phyloP scores from a whole-genome alignment of 2,797 vertebrate genomes.

The Molossus alvarezi region DNA sequence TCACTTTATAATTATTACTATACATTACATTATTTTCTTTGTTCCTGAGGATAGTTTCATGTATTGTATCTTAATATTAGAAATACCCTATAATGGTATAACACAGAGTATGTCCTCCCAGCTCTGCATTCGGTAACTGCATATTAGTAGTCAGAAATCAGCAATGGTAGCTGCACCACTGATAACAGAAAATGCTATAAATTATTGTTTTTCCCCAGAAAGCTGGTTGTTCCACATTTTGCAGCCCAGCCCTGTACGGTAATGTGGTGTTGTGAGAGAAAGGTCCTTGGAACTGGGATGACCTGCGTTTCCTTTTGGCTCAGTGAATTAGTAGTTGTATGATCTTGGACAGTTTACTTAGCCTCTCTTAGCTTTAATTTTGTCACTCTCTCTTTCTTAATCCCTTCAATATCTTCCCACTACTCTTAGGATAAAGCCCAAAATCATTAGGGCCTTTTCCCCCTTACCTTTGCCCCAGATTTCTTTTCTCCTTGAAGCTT shows the following conservation, averaged over 20 bases:
- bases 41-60: background rate
- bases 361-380: background rate
- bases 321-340: background rate
- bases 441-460: background rate
- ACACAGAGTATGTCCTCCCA: background rate
- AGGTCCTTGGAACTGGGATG: background rate
- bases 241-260: background rate
- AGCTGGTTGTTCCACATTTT: conserved; percentile 18
- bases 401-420: background rate
- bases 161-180: background rate
- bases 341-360: background rate
- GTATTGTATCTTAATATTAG: background rate
- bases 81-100: background rate
- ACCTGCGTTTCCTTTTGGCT: background rate
- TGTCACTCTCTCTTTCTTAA: background rate
- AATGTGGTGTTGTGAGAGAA: background rate
- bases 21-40: background rate
- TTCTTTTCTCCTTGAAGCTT: conserved; percentile 43
- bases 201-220: background rate
- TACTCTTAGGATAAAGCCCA: conserved; percentile 58
- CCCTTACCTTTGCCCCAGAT: conserved; percentile 23
- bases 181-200: conserved; percentile 2
- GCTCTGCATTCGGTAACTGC: background rate
- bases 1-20: conserved; percentile 17
- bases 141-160: background rate